Conservation (phyloP, 2,797 vertebrate genomes). For the Zenarchopterus dispar region DNA sequence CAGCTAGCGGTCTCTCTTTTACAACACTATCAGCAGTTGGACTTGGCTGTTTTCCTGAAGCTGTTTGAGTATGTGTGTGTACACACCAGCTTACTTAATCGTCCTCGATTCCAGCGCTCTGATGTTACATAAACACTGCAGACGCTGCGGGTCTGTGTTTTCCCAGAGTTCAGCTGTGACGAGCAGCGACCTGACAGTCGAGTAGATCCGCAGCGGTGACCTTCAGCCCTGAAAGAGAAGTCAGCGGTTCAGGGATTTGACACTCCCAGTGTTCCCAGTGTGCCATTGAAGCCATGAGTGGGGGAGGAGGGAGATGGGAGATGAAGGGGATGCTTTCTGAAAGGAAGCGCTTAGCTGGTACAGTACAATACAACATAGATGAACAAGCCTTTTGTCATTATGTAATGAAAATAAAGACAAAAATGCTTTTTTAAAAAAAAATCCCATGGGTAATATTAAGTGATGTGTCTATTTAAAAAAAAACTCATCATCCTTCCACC, state of each 20-base stretch:
- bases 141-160: slow-evolving; percentile 12
- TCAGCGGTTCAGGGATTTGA: background rate
- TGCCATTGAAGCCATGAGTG: background rate
- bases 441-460: no score
- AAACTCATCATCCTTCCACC: no score
- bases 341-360: no score
- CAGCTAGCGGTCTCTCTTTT: slow-evolving; percentile 1
- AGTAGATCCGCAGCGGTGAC: background rate
- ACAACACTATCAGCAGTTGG: slow-evolving; percentile 26
- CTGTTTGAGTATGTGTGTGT: slow-evolving; percentile 23
- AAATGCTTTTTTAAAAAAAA: no score
- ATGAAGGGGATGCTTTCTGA: no score
- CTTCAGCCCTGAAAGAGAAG: background rate
- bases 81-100: slow-evolving; percentile 3
- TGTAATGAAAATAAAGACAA: no score
- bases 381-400: no score
- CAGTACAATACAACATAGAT: no score
- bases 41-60: slow-evolving; percentile 22
- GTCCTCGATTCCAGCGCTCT: background rate
- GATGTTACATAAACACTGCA: slow-evolving; percentile 45
- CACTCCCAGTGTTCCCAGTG: background rate
- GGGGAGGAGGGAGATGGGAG: no score
- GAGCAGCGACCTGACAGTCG: slow-evolving; percentile 5
- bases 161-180: background rate
- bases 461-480: no score